Evolutionary conservation across 2,113 vertebrate species (phyloP).

Genomic region (Triplophysa siluroides): DNA sequence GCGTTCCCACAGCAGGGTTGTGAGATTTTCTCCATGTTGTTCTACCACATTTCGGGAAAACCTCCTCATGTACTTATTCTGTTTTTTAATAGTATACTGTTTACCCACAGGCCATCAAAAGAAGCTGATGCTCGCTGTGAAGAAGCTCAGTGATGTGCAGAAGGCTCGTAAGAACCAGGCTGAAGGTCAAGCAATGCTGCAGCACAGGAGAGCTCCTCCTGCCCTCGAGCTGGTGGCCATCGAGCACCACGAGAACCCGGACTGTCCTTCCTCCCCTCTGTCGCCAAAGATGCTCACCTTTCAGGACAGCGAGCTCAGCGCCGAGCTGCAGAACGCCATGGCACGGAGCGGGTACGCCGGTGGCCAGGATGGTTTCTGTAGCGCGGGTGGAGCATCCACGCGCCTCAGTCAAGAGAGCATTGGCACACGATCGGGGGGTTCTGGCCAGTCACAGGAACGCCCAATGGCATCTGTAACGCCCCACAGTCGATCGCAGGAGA

Average conservation of each 20-base stretch:
- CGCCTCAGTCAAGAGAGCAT: slow-evolving; percentile 93
- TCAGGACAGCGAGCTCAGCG: slow-evolving; percentile 90
- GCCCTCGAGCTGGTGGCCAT: slow-evolving; percentile 85
- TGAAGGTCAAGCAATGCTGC: slow-evolving; percentile 74
- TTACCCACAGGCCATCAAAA: slow-evolving; percentile 91
- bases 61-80: neutral
- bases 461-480: slow-evolving; percentile 51
- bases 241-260: slow-evolving; percentile 76
- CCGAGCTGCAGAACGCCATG: slow-evolving; percentile 90
- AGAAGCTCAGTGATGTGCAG: slow-evolving; percentile 87
- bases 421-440: slow-evolving; percentile 82
- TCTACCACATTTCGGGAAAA: neutral
- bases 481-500: slow-evolving; percentile 75
- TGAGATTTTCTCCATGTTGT: neutral
- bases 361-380: slow-evolving; percentile 67
- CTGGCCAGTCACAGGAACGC: slow-evolving; percentile 85
- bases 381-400: slow-evolving; percentile 75
- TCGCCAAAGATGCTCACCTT: slow-evolving; percentile 87
- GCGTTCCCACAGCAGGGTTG: neutral
- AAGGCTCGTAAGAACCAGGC: slow-evolving; percentile 80
- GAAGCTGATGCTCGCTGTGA: slow-evolving; percentile 96
- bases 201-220: slow-evolving; percentile 72
- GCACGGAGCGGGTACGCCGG: slow-evolving; percentile 69
- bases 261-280: slow-evolving; percentile 78
- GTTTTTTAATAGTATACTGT: slow-evolving; percentile 21